Evolutionary conservation across 2,888 invertebrate species (phyloP), one percentile per base, ranked within the genome.

Genomic region (Leucozona laternaria): DNA sequence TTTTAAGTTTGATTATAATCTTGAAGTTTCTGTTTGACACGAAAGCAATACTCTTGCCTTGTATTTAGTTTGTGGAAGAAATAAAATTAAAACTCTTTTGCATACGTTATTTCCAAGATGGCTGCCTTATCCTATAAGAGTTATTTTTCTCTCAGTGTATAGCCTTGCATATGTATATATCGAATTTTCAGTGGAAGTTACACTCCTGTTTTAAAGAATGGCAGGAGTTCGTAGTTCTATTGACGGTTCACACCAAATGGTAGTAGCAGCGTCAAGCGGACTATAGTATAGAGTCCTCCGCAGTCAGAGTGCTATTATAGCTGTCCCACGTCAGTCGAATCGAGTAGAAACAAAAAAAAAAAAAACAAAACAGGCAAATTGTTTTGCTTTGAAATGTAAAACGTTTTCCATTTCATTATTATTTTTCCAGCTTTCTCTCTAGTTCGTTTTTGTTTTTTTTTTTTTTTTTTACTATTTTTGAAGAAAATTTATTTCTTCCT

Each of bases 381-480:
- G 78, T 82, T 78, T 83, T 78, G 78, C 83, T 84, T 84, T 82
- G 86, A 86, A 86, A 86, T 86, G 82, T 73, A 86, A 86, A 86
- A 79, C 86, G 78, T 86, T 86, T 86, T 86, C 73, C 86, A 86
- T 86, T 86, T 86, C 82, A 86, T 81, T 77, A 60, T 77, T 85
- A 57, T 76, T 55, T 55, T 75, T 40, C 28, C 25, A 34, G 50
- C 40, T 70, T 64, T 25, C 17, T 68, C 64, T 37, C 50, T 60
- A 17, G 31, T 70, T 62, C 5, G 37, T n/a, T 57, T n/a, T n/a
- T 57, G n/a, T 11, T 31, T 43, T 62, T 45, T 43, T 37, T 50
- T 17, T 68, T 55, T 70, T 31, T 17, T 78, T 71, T 55, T 11
- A 31, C 0, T 62, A 48, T 45, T 60, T 57, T 60, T 37, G 20